These are phyloP conservation scores for Oryzias woworae DNA, from an alignment of 2,113 vertebrate genomes.

Conservation along the genomic window DNA sequence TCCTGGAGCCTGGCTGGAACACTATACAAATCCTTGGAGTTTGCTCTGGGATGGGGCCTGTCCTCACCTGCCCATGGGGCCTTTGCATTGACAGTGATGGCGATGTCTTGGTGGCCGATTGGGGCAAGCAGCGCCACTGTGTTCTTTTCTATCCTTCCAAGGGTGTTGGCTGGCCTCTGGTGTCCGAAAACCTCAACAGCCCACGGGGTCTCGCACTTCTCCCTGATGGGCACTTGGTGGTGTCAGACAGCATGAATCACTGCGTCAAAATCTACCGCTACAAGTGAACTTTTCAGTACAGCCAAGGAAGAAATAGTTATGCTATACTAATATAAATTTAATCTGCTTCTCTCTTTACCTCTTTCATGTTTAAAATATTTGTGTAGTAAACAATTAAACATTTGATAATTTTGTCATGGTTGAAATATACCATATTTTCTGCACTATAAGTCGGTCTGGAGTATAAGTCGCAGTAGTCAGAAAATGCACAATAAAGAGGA, in stretches of 20 bases:
- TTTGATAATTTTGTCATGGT: too few species aligned
- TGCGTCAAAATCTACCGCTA: slow-evolving; percentile 82
- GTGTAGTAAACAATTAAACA: too few species aligned
- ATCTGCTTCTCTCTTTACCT: too few species aligned
- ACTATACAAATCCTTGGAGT: slow-evolving; percentile 78
- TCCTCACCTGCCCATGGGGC: slow-evolving; percentile 81
- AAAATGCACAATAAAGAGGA: too few species aligned
- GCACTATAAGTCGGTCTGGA: too few species aligned
- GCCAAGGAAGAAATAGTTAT: neutral
- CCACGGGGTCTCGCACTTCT: slow-evolving; percentile 78
- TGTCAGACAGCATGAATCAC: slow-evolving; percentile 84
- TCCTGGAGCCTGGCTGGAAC: slow-evolving; percentile 78
- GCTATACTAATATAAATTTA: too few species aligned
- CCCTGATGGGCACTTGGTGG: slow-evolving; percentile 72
- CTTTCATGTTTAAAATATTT: too few species aligned
- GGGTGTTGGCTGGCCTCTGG: slow-evolving; percentile 69
- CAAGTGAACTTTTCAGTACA: slow-evolving; percentile 56
- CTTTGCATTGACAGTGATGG: slow-evolving; percentile 79
- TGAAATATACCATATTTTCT: too few species aligned
- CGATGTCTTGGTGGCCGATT: slow-evolving; percentile 80
- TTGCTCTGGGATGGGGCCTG: slow-evolving; percentile 72
- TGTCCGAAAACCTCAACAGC: slow-evolving; percentile 71
- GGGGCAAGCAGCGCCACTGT: slow-evolving; percentile 73
- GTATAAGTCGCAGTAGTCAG: too few species aligned
- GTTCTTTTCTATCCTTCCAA: slow-evolving; percentile 74